Conservation (phyloP, 1,140 invertebrate species). For the Solenopsis invicta region DNA sequence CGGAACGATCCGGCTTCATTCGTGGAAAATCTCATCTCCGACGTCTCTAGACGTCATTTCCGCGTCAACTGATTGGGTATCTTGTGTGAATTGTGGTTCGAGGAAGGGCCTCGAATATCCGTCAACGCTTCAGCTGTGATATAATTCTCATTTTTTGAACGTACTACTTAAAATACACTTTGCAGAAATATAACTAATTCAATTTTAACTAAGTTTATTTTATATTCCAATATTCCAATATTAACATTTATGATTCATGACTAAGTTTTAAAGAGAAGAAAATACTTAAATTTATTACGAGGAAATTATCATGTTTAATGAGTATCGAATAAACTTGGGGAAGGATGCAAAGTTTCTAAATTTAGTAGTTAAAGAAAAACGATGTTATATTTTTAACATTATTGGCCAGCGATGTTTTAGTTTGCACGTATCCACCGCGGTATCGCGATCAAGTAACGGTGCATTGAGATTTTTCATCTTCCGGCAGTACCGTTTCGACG, state of each 20-base stretch:
- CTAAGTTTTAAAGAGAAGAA: background rate
- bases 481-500: background rate
- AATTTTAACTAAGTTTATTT: background rate
- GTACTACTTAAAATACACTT: background rate
- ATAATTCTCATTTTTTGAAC: constrained; percentile 17
- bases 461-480: constrained; percentile 35
- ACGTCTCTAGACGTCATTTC: constrained; percentile 77
- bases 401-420: background rate
- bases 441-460: background rate
- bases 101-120: constrained; percentile 37
- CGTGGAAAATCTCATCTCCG: constrained; percentile 78
- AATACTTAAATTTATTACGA: background rate
- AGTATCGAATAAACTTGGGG: background rate
- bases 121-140: constrained; percentile 34
- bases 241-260: background rate
- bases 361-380: background rate
- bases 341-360: background rate
- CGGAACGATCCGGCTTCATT: constrained; percentile 61
- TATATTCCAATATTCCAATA: too few relatives aligned
- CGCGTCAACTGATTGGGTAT: constrained; percentile 76
- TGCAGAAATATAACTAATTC: background rate
- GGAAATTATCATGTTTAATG: background rate
- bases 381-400: background rate
- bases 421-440: background rate
- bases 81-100: constrained; percentile 34